These are phyloP conservation scores for Scolopax rusticola DNA, from an alignment of 2,797 vertebrate species.

Conservation along the genomic window DNA sequence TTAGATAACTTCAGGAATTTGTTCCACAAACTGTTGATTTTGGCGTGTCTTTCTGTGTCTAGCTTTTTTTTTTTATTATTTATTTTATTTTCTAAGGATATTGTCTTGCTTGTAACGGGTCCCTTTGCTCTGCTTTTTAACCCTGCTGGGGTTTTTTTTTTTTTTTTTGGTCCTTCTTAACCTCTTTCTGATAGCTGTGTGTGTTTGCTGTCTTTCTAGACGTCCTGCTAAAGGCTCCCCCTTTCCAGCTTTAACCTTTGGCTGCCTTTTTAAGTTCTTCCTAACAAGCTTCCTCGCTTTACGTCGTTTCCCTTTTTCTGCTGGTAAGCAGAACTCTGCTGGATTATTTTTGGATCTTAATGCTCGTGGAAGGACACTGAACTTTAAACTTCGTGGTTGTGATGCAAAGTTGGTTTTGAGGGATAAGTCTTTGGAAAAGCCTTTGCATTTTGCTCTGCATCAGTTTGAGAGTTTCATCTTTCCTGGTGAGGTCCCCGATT, in stretches of 20 bases:
- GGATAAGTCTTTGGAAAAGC: not conserved
- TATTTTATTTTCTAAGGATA: not conserved
- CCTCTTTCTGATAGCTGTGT: not conserved
- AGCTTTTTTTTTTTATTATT: not conserved
- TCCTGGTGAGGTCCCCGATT: not conserved
- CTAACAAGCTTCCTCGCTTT: conserved; percentile 20
- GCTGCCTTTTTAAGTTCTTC: conserved; percentile 33
- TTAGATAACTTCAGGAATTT: conserved; percentile 59
- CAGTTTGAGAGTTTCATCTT: not conserved
- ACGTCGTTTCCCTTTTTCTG: not conserved
- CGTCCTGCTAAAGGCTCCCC: conserved; percentile 13
- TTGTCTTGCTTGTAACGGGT: not conserved
- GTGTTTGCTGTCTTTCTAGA: conserved; percentile 43
- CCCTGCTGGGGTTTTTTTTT: not conserved
- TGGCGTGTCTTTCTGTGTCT: conserved; percentile 15
- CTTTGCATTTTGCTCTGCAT: not conserved
- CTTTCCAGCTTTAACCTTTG: conserved; percentile 46
- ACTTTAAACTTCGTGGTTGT: not conserved
- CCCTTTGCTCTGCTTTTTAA: not conserved
- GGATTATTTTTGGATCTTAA: conserved; percentile 29
- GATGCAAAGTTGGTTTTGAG: not conserved
- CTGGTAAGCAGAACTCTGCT: not conserved
- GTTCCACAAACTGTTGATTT: conserved; percentile 56
- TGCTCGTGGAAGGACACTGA: not conserved
- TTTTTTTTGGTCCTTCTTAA: not conserved